Base-by-base conservation (phyloP, 2,888 invertebrate genomes). In the Cremastinae sp. region DNA sequence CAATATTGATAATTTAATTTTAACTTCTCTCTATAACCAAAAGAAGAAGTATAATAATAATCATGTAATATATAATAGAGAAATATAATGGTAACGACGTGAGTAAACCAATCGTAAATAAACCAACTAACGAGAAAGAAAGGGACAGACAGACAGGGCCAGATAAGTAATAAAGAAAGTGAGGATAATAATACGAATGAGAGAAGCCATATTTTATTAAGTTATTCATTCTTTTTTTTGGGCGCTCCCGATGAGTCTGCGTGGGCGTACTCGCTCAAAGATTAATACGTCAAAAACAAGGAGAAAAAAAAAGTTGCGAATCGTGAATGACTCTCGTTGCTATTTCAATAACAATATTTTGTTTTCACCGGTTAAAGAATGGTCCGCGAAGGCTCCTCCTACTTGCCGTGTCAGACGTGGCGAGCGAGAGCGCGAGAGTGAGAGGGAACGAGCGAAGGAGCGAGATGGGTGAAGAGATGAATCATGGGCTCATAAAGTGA, bases 401-500 rank as follows among this genome's bases (percentile, higher is more conserved):
- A 28, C 47, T 12, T 59, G 47, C 12, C 20, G 45, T 59, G 16
- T 10, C 43, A 36, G 58, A 38, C 58, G 14, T 58, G 53, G 9
- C n/a, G 58, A 65, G 65, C 12, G 51, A 56, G 47, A 28, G 28
- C 2, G 28, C 28, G 5, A 2, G 28, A 28, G 47, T 53, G 59
- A 16, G n/a, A 28, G 28, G 28, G 28, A 2, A 28, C 28, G 28
- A 28, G 47, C 53, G 59, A 16, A 53, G 45, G 45, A 41, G 28
- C 2, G 5, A 28, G 28, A 28, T 5, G 28, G 28, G 5, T 5
- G 28, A 5, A 71, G 75, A 71, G 79, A 84, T 86, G 86, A 87
- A 84, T 87, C 86, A 84, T 82, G 76, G 78, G 79, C 80, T 82
- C 82, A 79, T 84, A 84, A 87, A 86, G 84, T 82, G 84, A 70